Evolutionary conservation across 2,113 vertebrate species (phyloP), one percentile per base, ranked within the genome.

Genomic region (Trochalopteron elliotii): DNA sequence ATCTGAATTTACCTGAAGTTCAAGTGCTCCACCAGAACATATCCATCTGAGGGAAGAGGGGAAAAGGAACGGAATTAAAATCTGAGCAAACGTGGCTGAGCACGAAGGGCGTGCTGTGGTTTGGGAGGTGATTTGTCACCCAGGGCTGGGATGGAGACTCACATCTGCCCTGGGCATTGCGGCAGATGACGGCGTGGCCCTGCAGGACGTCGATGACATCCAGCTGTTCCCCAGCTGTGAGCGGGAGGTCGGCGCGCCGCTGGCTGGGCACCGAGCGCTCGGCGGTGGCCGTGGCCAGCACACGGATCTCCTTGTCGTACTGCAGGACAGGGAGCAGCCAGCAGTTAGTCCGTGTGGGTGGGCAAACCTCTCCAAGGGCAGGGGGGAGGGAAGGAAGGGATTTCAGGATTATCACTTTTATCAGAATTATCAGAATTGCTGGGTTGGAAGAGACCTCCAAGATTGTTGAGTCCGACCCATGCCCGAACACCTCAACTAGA

Each of bases 91-190:
- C 2, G 21, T 1, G 20, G 49, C 55, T 7, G 35, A 37, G 37
- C 75, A 59, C 42, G n/a, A 27, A 35, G 74, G 37, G 12, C 21
- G 0, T 2, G 30, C 31, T 5, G 61, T 15, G 78, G 31, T 25
- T 44, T 39, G 50, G 28, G 72, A 13, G 50, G 27, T 1, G n/a
- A 1, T 47, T n/a, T 59, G 37, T 19, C 42, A 21, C 70, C 53
- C 44, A 7, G 15, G 28, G 47, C 13, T 6, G 40, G 44, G 33
- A 1, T 39, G 28, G 83, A 45, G 79, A 96, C 98, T 97, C 94
- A 98, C 98, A 98, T 98, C 98, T 97, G 88, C 98, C 98, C 84
- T 95, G 93, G 3, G 94, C 77, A 78, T 98, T 98, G 53, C 98
- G 97, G 95, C 98, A 98, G 85, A 98, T 94, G 30, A 98, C 90